Conservation (phyloP, 2,888 invertebrate species). For the Drosophila rubida region DNA sequence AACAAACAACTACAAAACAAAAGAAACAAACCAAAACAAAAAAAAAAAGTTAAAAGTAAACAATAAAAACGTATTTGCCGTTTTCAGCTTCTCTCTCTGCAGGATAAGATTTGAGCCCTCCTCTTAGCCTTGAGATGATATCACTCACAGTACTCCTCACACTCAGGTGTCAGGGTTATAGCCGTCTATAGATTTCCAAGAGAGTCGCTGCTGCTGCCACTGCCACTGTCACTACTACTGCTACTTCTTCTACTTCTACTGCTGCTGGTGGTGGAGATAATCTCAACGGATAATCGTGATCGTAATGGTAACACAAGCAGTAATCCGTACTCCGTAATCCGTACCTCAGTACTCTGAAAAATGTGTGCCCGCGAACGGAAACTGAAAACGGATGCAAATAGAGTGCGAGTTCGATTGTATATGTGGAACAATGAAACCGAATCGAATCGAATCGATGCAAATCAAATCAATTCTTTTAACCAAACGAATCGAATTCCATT, state of each 20-base stretch:
- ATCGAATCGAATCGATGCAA: conserved; percentile 6
- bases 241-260: conserved; percentile 59
- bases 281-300: conserved; percentile 54
- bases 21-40: conserved; percentile 16
- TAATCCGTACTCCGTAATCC: conserved; percentile 46
- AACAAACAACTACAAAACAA: conserved; percentile 14
- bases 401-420: conserved; percentile 32
- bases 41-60: conserved; percentile 35
- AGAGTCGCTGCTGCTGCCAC: conserved; percentile 41
- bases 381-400: conserved; percentile 33
- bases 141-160: conserved; percentile 56
- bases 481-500: conserved; percentile 13
- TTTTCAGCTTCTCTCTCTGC: conserved; percentile 84
- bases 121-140: conserved; percentile 65
- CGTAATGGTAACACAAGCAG: conserved; percentile 74
- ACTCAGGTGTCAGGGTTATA: conserved; percentile 65
- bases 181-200: conserved; percentile 64
- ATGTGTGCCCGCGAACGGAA: conserved; percentile 19
- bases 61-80: conserved; percentile 83
- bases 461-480: conserved; percentile 12
- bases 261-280: conserved; percentile 61
- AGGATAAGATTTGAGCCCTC: conserved; percentile 79
- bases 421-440: conserved; percentile 41
- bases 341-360: conserved; percentile 37
- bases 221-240: conserved; percentile 32